phyloP scores from a whole-genome alignment of 2,888 invertebrate species.

The Pandemis heparana region DNA sequence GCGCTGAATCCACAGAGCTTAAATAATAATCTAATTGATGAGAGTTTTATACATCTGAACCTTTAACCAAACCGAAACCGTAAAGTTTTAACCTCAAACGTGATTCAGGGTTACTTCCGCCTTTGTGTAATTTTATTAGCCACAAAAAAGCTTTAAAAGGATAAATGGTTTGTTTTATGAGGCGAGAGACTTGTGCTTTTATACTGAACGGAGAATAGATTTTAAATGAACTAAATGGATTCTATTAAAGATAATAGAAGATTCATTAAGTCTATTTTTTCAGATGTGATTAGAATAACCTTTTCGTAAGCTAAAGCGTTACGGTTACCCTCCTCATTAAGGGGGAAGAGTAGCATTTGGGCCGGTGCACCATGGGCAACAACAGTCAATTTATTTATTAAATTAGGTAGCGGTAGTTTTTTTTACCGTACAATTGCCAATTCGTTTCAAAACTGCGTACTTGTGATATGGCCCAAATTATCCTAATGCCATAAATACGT shows the following conservation, averaged over 20 bases:
- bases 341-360: too few species aligned
- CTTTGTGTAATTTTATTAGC: conserved; percentile 21
- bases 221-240: neutral
- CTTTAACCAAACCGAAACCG: neutral
- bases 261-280: neutral
- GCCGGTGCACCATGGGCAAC: too few species aligned
- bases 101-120: neutral
- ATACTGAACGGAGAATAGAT: neutral
- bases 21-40: neutral
- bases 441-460: too few species aligned
- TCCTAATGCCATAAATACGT: too few species aligned
- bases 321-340: too few species aligned
- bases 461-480: too few species aligned
- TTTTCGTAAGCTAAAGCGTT: too few species aligned
- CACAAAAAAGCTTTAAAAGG: conserved; percentile 4
- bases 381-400: too few species aligned
- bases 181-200: conserved; percentile 3
- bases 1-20: too few species aligned
- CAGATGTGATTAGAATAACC: neutral
- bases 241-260: neutral
- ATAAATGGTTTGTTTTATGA: conserved; percentile 2
- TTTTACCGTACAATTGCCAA: too few species aligned
- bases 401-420: too few species aligned
- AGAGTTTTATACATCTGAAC: neutral
- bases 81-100: conserved; percentile 3